Evolutionary conservation across 2,797 vertebrate species (phyloP), one percentile per base, ranked within the genome.

Genomic region (Delichon dasypus): DNA sequence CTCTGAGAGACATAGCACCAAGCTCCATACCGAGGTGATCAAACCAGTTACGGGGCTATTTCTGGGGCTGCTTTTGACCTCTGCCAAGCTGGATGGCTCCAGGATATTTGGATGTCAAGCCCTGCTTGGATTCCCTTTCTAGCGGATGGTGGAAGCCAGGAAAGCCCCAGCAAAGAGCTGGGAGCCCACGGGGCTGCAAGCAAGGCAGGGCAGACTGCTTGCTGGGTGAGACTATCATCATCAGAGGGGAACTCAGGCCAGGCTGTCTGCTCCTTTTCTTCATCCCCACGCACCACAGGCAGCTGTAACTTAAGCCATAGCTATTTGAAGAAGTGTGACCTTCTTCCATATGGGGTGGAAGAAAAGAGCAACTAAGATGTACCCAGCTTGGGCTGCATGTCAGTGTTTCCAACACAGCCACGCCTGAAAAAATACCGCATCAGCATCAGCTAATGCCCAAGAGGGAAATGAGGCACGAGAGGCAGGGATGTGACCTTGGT

Each of bases 251-350:
- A 42, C 54, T 71, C 77, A 53, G 66, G 66, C 23, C 61, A 65
- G 61, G 30, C 38, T 78, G 51, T 25, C 42, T 17, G 42, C 77
- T 89, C 67, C 55, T 73, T n/a, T 73, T 11, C 14, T 18, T 27
- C 16, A 30, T 27, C 44, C 67, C 32, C 1, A 4, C 26, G 7
- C 17, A 18, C 29, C 38, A 81, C 11, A 0, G 27, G 72, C 5
- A 9, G 48, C 55, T 78, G 79, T 79, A 90, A 86, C 77, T 91
- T 78, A 86, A 93, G 53, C 40, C 32, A 48, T 11, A 62, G 87
- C 76, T 94, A 85, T 88, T 62, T 85, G 79, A 73, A 83, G 86
- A 90, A 92, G 51, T 3, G 48, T 84, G 87, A 96, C 90, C 85
- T 91, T 92, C 86, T 92, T 95, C 57, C 61, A 94, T 77, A 84